Evolutionary conservation across 2,797 vertebrate genomes (phyloP).

Genomic region (Babyrousa celebensis): DNA sequence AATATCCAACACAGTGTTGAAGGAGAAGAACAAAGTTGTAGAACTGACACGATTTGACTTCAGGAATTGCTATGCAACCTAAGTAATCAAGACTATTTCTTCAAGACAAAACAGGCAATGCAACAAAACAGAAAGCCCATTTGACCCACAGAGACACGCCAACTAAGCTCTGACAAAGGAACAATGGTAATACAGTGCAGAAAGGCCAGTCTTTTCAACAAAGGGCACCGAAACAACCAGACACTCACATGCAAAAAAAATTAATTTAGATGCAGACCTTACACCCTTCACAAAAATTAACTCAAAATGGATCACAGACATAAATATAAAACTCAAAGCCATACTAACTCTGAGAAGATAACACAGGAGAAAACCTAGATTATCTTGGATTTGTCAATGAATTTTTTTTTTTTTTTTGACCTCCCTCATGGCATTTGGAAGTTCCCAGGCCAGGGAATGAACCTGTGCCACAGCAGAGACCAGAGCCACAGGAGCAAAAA

Average conservation of each 20-base stretch:
- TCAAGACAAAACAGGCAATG: neutral
- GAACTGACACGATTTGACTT: neutral
- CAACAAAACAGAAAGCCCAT: neutral
- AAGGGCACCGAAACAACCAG: neutral
- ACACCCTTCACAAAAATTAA: neutral
- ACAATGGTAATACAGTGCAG: neutral
- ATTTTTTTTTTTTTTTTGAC: too few relatives aligned
- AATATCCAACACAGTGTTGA: neutral
- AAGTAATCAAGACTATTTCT: neutral
- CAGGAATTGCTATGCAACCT: neutral
- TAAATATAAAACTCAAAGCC: neutral
- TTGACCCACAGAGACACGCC: neutral
- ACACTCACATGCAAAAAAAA: too few relatives aligned
- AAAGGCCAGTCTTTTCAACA: neutral
- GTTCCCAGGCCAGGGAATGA: too few relatives aligned
- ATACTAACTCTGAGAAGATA: neutral
- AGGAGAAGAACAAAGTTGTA: neutral
- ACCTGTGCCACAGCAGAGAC: too few relatives aligned
- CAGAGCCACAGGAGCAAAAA: too few relatives aligned
- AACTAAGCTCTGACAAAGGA: neutral
- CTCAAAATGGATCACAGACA: neutral
- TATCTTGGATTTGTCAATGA: accelerated
- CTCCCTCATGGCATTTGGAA: too few relatives aligned
- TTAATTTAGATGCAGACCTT: neutral
- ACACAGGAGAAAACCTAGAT: neutral